Evolutionary conservation across 1,140 invertebrate genomes (phyloP), one percentile per base, ranked within the genome.

Genomic region (Drosophila truncata): DNA sequence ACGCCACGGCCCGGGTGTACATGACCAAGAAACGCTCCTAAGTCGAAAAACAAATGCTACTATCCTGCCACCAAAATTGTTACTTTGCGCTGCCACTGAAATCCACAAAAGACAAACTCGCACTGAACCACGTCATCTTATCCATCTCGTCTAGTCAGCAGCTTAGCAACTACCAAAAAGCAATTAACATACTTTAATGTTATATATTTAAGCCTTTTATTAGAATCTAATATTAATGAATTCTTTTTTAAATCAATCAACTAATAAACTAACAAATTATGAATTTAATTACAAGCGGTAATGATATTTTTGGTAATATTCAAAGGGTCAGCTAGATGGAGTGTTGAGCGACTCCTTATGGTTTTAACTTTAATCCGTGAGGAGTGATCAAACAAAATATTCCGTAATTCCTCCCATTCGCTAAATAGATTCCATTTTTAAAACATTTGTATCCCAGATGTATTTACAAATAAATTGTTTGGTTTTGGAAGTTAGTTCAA

Each of bases 1-100:
- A 91, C 49, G 70, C 82, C 16, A 92, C 91, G 14, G 91, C 80
- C 44, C 84, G 85, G 14, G 91, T 92, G 2, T 92, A 91, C 54
- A 80, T 92, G 73, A 92, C 64, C 70, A 92, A 87, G 71, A 92
- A 90, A 50, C 78, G 86, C n/a, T 57, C 82, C 44, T 90, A 90
- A 80, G 41, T 16, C 27, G 4, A 63, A 50, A 18, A 64, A 55
- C 65, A 64, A 75, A 82, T 35, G 73, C 47, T 82, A 75, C 78
- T 72, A 81, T 85, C 78, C 85, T 90, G 85, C 81, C 85, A 90
- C 74, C 60, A 82, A 71, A 44, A 71, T 75, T 57, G 60, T 67
- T 77, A 84, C 60, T 44, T 79, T 82, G 70, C 71, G 78, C 85
- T 88, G 85, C 85, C 85, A 61, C 59, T 55, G 46, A 54, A 20